A percentile compares a stretch with the other conserved stretches of the same genome.
These are phyloP conservation scores for Bufotes viridis DNA, from an alignment of 2,797 vertebrate species.

Conservation along the genomic window DNA sequence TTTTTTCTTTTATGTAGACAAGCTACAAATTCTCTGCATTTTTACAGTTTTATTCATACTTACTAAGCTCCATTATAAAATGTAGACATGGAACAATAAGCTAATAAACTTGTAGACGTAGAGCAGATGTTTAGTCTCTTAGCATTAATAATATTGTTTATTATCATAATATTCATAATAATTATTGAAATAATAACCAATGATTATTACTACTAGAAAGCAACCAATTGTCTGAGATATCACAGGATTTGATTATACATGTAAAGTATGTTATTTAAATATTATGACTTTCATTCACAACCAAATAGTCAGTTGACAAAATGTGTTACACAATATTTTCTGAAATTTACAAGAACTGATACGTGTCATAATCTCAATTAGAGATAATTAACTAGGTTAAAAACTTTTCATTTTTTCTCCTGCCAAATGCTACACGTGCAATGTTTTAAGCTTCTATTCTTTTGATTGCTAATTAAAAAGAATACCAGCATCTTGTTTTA, in stretches of 20 bases:
- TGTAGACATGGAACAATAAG: not conserved
- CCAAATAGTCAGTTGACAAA: not conserved
- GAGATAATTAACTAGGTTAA: not conserved
- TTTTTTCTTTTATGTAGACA: not conserved
- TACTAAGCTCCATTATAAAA: not conserved
- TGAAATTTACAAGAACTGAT: not conserved
- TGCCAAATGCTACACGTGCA: not conserved
- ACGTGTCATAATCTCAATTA: not conserved
- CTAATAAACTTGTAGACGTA: not conserved
- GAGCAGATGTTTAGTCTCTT: not conserved
- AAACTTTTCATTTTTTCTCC: not conserved
- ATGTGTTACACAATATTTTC: not conserved
- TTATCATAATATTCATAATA: not conserved
- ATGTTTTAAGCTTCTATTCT: not conserved
- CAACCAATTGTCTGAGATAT: not conserved
- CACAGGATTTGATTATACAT: too few relatives aligned
- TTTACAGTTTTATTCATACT: not conserved
- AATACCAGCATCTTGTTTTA: not conserved
- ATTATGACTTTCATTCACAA: not conserved
- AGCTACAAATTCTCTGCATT: not conserved
- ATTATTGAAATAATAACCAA: not conserved
- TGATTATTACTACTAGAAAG: not conserved
- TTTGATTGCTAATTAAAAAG: not conserved
- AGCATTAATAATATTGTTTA: not conserved
- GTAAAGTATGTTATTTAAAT: not conserved